phyloP scores from a whole-genome alignment of 2,797 vertebrate species.

The Melanotaenia pygmaea region DNA sequence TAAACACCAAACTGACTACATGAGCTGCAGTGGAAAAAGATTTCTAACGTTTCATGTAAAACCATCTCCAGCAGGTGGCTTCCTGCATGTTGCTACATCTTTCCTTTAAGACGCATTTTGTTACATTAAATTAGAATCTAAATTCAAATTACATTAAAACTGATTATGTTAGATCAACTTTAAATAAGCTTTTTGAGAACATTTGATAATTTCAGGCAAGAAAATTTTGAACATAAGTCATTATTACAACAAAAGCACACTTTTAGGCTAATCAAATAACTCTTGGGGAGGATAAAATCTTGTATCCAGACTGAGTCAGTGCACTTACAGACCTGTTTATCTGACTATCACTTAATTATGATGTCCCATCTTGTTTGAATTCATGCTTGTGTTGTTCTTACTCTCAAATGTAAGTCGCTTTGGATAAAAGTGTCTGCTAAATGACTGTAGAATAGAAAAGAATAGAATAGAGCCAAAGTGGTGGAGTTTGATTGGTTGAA shows the following conservation, averaged over 20 bases:
- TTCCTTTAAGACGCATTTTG: constrained; percentile 13
- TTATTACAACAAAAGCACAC: constrained; percentile 14
- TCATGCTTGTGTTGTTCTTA: too few relatives aligned
- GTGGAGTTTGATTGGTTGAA: too few relatives aligned
- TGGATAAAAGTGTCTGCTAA: too few relatives aligned
- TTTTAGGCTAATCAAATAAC: constrained; percentile 38
- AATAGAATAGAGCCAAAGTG: too few relatives aligned
- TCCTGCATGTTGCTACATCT: background rate
- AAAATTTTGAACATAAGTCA: constrained; percentile 12
- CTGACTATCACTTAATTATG: too few relatives aligned
- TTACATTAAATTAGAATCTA: constrained; percentile 25
- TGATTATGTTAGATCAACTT: constrained; percentile 26
- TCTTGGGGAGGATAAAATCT: background rate
- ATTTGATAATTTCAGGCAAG: constrained; percentile 11
- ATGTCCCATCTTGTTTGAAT: too few relatives aligned
- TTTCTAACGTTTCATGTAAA: background rate
- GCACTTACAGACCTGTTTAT: too few relatives aligned
- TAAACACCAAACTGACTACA: background rate
- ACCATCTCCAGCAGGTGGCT: constrained; percentile 5
- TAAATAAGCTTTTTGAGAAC: constrained; percentile 32
- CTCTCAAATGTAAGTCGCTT: too few relatives aligned
- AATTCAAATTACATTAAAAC: constrained; percentile 33
- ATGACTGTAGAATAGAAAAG: too few relatives aligned
- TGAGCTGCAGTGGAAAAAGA: background rate
- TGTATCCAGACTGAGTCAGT: too few relatives aligned